Percentiles rank a stretch among this genome's conserved stretches.
phyloP scores from a whole-genome alignment of 2,113 vertebrate genomes.

The Megaceryle maxima region DNA sequence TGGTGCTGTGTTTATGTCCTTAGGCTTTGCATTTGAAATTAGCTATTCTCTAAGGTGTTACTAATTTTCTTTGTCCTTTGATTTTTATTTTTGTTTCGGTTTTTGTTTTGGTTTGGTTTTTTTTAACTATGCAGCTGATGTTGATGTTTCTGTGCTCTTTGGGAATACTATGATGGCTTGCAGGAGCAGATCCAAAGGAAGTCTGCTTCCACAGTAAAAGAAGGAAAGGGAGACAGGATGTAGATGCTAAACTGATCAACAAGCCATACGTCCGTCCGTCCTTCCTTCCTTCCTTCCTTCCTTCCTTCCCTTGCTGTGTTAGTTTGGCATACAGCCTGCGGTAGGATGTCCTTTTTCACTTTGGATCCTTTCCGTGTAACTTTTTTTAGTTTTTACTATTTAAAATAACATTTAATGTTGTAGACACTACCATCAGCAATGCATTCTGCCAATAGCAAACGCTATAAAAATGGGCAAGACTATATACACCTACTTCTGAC shows the following conservation, averaged over 20 bases:
- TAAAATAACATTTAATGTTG: neutral
- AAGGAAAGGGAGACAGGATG: slow-evolving; percentile 45
- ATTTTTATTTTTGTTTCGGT: neutral
- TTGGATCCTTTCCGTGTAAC: neutral
- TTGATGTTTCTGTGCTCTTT: neutral
- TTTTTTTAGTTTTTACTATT: slow-evolving; percentile 17
- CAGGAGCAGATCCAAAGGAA: slow-evolving; percentile 32
- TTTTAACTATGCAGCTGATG: neutral
- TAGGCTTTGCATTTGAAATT: neutral
- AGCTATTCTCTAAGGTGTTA: neutral
- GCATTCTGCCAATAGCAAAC: neutral
- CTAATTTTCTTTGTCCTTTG: neutral
- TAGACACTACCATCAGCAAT: neutral
- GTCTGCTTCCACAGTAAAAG: slow-evolving; percentile 21
- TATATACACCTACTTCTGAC: neutral
- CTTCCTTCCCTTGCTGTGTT: neutral
- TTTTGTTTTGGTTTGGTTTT: neutral
- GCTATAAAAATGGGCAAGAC: neutral
- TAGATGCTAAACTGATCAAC: slow-evolving; percentile 6
- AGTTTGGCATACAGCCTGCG: neutral
- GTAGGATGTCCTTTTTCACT: slow-evolving; percentile 34
- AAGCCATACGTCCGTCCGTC: neutral
- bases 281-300: slow-evolving; percentile 6
- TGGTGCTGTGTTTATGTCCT: neutral
- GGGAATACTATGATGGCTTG: neutral